Conservation (phyloP, 2,888 invertebrate species). For the Platypus cylindrus region DNA sequence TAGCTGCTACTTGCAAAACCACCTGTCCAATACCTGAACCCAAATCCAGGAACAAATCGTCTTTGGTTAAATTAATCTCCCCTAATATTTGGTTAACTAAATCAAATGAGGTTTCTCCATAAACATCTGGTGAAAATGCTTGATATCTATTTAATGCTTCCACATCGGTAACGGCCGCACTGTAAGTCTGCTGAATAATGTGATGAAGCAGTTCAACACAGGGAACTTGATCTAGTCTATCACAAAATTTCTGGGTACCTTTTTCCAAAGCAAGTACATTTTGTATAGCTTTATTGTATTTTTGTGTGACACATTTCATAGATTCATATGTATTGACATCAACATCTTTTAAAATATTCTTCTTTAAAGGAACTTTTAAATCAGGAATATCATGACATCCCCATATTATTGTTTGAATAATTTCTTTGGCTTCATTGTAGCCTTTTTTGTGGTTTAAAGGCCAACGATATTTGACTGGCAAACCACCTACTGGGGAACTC, state of each 20-base stretch:
- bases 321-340: conserved; percentile 12
- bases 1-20: conserved; percentile 15
- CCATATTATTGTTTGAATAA: conserved; percentile 15
- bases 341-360: conserved; percentile 14
- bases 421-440: conserved; percentile 14
- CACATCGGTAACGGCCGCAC: conserved; percentile 13
- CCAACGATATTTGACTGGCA: conserved; percentile 13
- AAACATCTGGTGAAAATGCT: conserved; percentile 16
- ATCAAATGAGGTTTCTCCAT: conserved; percentile 17
- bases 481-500: conserved; percentile 14
- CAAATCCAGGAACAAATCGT: conserved; percentile 15
- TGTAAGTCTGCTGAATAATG: conserved; percentile 15
- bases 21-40: conserved; percentile 17
- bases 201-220: conserved; percentile 12
- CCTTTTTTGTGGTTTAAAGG: conserved; percentile 14
- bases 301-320: conserved; percentile 13
- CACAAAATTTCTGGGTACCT: conserved; percentile 16
- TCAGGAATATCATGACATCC: conserved; percentile 16
- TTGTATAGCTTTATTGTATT: conserved; percentile 15
- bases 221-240: conserved; percentile 12
- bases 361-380: conserved; percentile 13
- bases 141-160: conserved; percentile 16
- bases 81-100: conserved; percentile 13
- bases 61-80: conserved; percentile 14
- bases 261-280: conserved; percentile 14